Conservation (phyloP, 2,888 invertebrate species). For the Petrolisthes manimaculis region DNA sequence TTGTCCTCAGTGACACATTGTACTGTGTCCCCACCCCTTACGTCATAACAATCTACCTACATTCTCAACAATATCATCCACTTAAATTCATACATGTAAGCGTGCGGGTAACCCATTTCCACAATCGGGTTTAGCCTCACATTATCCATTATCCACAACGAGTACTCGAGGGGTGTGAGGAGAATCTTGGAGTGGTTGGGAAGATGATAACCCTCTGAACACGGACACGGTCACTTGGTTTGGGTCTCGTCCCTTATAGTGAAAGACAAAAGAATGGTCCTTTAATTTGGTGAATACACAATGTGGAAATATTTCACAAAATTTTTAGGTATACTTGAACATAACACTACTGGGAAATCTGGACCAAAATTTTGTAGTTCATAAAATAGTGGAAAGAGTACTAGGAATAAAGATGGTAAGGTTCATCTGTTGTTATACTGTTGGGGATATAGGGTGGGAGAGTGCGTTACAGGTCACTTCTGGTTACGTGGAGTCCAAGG, state of each 20-base stretch:
- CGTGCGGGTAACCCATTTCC: slow-evolving; percentile 23
- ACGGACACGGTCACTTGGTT: background rate
- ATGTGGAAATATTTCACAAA: no score
- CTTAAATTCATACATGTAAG: slow-evolving; percentile 31
- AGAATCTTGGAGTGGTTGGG: background rate
- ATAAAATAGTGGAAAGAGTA: no score
- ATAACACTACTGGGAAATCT: no score
- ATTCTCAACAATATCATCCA: slow-evolving; percentile 32
- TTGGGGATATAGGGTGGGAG: background rate
- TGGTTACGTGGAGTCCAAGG: background rate
- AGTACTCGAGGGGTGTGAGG: slow-evolving; percentile 9
- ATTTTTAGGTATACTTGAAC: no score
- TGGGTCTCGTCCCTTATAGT: background rate
- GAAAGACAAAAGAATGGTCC: no score
- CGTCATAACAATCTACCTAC: slow-evolving; percentile 38
- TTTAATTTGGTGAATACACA: no score
- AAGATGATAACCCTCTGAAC: background rate
- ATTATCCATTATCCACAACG: background rate
- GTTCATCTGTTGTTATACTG: no score
- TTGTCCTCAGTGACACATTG: slow-evolving; percentile 34
- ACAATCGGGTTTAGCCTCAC: slow-evolving; percentile 13
- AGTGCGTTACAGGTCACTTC: background rate
- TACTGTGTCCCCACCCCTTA: slow-evolving; percentile 22
- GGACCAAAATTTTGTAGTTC: no score
- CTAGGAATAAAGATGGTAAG: no score